Evolutionary conservation across 2,888 invertebrate genomes (phyloP).

Genomic region (Branchipolynoe longqiensis): DNA sequence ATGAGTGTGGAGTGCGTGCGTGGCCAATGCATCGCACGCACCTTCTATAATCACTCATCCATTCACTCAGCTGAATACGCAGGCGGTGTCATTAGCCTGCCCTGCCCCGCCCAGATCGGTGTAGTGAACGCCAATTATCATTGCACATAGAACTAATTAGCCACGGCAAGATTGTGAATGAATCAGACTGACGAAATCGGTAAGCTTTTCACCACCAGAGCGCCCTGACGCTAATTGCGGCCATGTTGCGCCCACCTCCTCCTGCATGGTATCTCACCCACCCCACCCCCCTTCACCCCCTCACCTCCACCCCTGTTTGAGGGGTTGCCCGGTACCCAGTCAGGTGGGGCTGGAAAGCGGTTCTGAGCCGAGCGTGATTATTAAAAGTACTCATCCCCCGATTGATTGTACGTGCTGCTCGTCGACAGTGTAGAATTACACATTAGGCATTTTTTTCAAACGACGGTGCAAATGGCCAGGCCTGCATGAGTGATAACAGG

Average conservation of each 20-base stretch:
- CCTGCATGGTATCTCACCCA: neutral
- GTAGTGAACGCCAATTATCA: slow-evolving; percentile 38
- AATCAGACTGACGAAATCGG: slow-evolving; percentile 23
- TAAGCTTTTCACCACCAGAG: neutral
- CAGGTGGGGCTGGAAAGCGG: slow-evolving; percentile 24
- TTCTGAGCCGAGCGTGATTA: neutral
- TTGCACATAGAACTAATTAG: slow-evolving; percentile 48
- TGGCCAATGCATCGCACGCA: no score
- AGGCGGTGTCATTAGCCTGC: neutral
- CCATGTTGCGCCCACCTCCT: neutral
- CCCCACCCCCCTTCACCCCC: neutral
- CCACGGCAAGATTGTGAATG: slow-evolving; percentile 22
- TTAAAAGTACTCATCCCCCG: slow-evolving; percentile 25
- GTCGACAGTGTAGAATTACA: slow-evolving; percentile 11
- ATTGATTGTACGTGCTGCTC: slow-evolving; percentile 30
- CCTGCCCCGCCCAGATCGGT: slow-evolving; percentile 26
- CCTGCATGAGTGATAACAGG: slow-evolving; percentile 42
- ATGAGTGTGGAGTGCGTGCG: neutral
- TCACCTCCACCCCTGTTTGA: neutral
- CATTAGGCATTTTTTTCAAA: slow-evolving; percentile 44
- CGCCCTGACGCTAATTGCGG: slow-evolving; percentile 18
- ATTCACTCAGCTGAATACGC: no score
- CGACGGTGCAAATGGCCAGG: slow-evolving; percentile 38
- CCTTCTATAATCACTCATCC: no score
- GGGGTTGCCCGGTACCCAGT: neutral